Conservation (phyloP, 2,797 vertebrate species). For the Danionella dracula region DNA sequence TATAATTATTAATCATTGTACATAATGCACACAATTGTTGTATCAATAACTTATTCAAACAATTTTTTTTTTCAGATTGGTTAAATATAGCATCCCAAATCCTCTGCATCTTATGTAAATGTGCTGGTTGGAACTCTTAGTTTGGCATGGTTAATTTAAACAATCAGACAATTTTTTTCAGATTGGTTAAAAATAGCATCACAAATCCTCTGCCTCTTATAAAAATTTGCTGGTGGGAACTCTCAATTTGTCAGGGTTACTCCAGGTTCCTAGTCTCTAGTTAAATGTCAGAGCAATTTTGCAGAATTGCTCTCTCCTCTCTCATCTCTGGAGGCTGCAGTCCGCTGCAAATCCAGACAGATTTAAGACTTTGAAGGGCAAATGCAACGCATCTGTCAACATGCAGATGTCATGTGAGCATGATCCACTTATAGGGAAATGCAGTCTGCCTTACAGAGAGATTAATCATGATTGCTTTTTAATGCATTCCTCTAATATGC, state of each 20-base stretch:
- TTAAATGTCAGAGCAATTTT: conserved; percentile 24
- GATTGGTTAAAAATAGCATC: background rate
- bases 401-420: conserved; percentile 14
- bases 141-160: background rate
- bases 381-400: conserved; percentile 13
- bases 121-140: background rate
- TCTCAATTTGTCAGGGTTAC: background rate
- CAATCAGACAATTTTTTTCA: too few species aligned
- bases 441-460: background rate
- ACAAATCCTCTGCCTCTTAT: background rate
- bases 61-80: too few species aligned
- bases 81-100: background rate
- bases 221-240: background rate
- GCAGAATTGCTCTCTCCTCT: background rate
- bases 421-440: conserved; percentile 6
- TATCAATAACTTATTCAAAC: too few species aligned
- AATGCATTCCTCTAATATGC: background rate
- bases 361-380: conserved; percentile 19
- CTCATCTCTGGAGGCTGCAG: conserved; percentile 4
- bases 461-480: conserved; percentile 1
- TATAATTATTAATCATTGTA: too few species aligned
- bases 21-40: too few species aligned
- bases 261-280: background rate
- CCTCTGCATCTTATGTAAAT: background rate
- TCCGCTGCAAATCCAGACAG: conserved; percentile 4